Base-by-base conservation (phyloP, 2,888 invertebrate species). In the Drosophila putrida region DNA sequence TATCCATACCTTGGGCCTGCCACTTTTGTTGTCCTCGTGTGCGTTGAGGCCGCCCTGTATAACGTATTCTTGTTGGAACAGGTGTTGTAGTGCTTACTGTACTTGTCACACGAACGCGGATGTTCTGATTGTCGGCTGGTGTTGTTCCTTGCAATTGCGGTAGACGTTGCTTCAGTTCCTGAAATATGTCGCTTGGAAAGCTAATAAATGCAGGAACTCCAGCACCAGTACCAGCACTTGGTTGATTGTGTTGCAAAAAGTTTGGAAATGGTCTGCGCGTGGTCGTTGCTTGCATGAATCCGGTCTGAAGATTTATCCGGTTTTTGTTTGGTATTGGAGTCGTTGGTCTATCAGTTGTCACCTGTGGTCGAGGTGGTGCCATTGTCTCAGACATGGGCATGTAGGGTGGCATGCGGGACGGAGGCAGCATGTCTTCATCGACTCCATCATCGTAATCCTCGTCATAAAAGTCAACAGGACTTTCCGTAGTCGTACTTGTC, bases 311-410 rank as follows among this genome's bases (percentile, higher is more conserved):
- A 50, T 74, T 80, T 3, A 75, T 46, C 4, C 58, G 73, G 6
- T 41, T 33, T 15, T 49, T 72, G 5, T 43, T 47, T 0, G 85
- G 59, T 4, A 38, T 67, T 20, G 67, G 60, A 4, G 85, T 80
- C 4, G 59, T 51, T 4, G 78, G 60, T 9, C 62, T 61, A 15
- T 68, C 57, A 0, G 78, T 73, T 63, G 82, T 63, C 38, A 80
- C 58, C 60, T 90, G 86, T 8, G 82, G 75, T 4, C 91, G 88
- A 1, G 90, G 90, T 28, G 93, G 93, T 0, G 93, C 90, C 92
- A 93, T 91, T 2, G 93, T 93, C 91, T 95, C 95, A 4, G 94
- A 93, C 90, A 94, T 94, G 4, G 95, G 95, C 94, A 95, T 94
- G 67, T 94, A 95, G 61, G 94, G 93, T 2, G 95, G 94, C 90